Evolutionary conservation across 2,797 vertebrate genomes (phyloP), one percentile per base, ranked within the genome.

Genomic region (Manis javanica): DNA sequence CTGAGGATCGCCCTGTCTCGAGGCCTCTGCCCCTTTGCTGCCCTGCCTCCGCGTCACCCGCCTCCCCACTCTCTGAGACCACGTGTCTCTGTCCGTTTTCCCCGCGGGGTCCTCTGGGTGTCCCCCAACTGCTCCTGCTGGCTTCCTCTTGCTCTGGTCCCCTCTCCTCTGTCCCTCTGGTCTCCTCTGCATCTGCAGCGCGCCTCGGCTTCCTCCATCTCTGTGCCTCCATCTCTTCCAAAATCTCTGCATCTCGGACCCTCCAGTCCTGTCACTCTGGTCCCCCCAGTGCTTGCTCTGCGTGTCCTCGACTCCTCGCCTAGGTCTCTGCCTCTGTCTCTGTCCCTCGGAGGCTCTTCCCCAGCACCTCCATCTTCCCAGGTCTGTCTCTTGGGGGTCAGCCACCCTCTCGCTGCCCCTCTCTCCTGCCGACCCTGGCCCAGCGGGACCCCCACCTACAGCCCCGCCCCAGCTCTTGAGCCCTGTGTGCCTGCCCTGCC

Each of bases 381-480:
- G 72, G 49, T 37, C 61, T 21, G 7, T 10, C 24, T 19, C 57
- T 39, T 1, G 14, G 37, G 16, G 51, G 31, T 53, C 42, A 4
- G 14, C 19, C 9, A 2, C 21, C 29, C 72, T 59, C 23, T 16
- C 49, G 18, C 23, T 23, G 42, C 29, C 66, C 24, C 39, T 42
- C 51, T 10, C 19, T 29, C 55, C 59, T 24, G 42, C 46, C 72
- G 2, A 15, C n/a, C 31, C 23, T 9, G 9, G 84, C 69, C 91
- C 81, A 49, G 71, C 59, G 3, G 37, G 84, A 84, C 96, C 97
- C 94, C 94, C 75, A 19, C 87, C 94, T 37, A 21, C 72, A 51
- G 63, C 72, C 13, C 4, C 89, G 89, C 75, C 89, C 69, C 91
- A 59, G 93, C 49, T 49, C 92, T 9, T 12, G 55, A 63, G 87